Conservation (phyloP, 2,797 vertebrate genomes). For the Thamnophis elegans region DNA sequence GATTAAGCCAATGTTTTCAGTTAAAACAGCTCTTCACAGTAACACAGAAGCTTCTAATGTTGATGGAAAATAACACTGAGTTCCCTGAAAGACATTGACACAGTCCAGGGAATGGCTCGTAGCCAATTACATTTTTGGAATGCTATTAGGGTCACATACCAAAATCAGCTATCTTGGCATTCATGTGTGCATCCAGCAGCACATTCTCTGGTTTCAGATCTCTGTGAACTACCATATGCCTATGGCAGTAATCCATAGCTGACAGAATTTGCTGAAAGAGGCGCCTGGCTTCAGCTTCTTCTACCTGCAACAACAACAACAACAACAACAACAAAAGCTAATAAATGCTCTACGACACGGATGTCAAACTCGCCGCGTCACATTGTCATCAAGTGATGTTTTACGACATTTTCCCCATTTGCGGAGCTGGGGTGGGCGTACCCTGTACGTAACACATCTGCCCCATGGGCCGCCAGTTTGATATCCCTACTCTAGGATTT, state of each 20-base stretch:
- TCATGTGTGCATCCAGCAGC: conserved; percentile 92
- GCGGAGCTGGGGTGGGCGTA: too few relatives aligned
- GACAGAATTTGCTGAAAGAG: conserved; percentile 99
- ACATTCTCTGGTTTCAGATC: conserved; percentile 99
- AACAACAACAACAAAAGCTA: background rate
- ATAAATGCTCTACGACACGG: background rate
- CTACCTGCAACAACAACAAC: conserved; percentile 76
- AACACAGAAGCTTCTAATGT: conserved; percentile 12
- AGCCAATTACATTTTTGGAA: conserved; percentile 49
- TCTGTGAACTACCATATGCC: conserved; percentile 98
- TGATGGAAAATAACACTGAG: conserved; percentile 39
- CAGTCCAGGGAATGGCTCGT: conserved; percentile 42
- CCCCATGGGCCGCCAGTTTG: too few relatives aligned
- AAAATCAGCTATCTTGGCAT: conserved; percentile 98
- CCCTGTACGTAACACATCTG: too few relatives aligned
- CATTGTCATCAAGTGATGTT: too few relatives aligned
- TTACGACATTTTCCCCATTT: too few relatives aligned
- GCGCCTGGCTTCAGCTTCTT: conserved; percentile 89
- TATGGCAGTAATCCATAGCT: conserved; percentile 96
- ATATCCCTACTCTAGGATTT: background rate
- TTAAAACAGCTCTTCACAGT: conserved; percentile 26
- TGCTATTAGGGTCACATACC: conserved; percentile 76
- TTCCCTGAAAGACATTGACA: conserved; percentile 28
- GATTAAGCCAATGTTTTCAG: background rate
- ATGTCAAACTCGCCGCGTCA: too few relatives aligned